Base-by-base conservation (phyloP, 2,113 vertebrate species). In the Dicaeum eximium region DNA sequence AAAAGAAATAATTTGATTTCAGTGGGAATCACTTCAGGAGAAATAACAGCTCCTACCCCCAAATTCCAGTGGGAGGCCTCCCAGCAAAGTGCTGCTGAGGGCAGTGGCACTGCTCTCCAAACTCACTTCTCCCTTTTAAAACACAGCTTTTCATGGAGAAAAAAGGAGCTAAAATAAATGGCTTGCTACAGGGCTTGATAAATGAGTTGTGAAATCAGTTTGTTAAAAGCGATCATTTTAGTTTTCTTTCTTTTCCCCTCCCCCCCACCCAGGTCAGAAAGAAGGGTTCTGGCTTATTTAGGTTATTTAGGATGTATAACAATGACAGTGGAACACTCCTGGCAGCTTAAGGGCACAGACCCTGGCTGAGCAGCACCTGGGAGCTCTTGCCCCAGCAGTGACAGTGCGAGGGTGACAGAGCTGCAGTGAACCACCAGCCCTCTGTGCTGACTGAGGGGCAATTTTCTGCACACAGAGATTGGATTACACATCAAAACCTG, bases 1-100 rank as follows among this genome's bases (percentile, higher is more conserved):
- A 97, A 93, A 94, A 81, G 74, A 91, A 95, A 86, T 61, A 61
- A 86, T 88, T 80, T 85, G 53, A 48, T 83, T 95, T 79, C 86
- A 72, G 78, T 2, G 7, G 53, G 86, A 74, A 62, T 47, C 65
- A 47, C 18, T 56, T 87, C 56, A 92, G 79, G 80, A 88, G 88
- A 71, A 96, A 54, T 21, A 93, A 54, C 60, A 82, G 86, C 64
- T 81, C 74, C n/a, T 30, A 57, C 30, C 64, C 58, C 47, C 7
- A 25, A 90, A 74, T 60, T 71, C 16, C 30, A 88, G 77, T 2
- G 15, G 69, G 90, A 94, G 66, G 73, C 78, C 86, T 82, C 85
- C 38, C 1, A 0, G 80, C 45, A 62, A 25, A 75, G 57, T 0
- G 1, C 53, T 54, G 45, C 38, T 33, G 69, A 61, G 50, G n/a